Evolutionary conservation across 2,797 vertebrate genomes (phyloP).

Genomic region (Spinibarbus caldwelli): DNA sequence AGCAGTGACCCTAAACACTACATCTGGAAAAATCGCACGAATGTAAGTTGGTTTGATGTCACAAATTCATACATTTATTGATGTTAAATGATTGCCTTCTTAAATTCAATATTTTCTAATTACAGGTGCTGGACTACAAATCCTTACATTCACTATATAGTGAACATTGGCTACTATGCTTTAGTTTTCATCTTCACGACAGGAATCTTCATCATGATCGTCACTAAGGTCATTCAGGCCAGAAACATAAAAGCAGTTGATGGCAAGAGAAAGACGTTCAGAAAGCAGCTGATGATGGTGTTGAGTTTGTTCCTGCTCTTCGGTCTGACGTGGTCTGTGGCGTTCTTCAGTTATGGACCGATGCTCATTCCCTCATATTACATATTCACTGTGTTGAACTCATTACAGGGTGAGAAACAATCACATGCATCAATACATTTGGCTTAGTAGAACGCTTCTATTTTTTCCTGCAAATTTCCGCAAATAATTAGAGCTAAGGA

Average conservation of each 20-base stretch:
- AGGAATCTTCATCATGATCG: slow-evolving; percentile 47
- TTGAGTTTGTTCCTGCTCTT: slow-evolving; percentile 63
- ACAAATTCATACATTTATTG: neutral
- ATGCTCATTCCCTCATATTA: slow-evolving; percentile 65
- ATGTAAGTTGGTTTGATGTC: slow-evolving; percentile 20
- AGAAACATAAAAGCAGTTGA: fast-evolving
- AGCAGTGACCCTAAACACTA: neutral
- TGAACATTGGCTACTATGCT: slow-evolving; percentile 67
- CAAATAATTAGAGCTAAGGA: too few relatives aligned
- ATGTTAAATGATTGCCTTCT: neutral
- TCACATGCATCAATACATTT: neutral
- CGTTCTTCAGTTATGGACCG: slow-evolving; percentile 68
- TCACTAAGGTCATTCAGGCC: slow-evolving; percentile 24
- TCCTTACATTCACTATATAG: slow-evolving; percentile 53
- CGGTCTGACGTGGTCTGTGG: slow-evolving; percentile 71
- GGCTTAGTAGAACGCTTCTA: neutral
- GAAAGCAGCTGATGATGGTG: slow-evolving; percentile 54
- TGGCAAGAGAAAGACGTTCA: neutral
- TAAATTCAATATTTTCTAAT: neutral
- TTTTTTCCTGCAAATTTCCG: neutral
- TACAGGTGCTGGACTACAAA: slow-evolving; percentile 72
- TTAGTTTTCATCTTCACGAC: slow-evolving; percentile 67
- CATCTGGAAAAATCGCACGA: neutral
- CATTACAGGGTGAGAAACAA: slow-evolving; percentile 67
- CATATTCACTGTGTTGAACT: slow-evolving; percentile 71